Percentiles rank a stretch among this genome's conserved stretches.
Conservation (phyloP, 2,888 invertebrate genomes). For the Sacculina carcini region DNA sequence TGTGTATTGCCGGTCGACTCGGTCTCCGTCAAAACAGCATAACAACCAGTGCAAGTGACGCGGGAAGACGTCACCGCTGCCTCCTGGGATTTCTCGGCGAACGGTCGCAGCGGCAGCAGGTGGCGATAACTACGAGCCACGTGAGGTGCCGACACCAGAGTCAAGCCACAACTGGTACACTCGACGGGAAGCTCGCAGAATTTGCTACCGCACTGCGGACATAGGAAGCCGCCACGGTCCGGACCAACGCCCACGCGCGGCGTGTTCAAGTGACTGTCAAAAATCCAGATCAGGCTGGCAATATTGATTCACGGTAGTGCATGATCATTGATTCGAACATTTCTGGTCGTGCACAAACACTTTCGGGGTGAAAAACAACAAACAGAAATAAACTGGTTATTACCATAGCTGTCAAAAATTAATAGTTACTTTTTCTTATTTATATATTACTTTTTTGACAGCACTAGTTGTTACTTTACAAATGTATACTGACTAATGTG, state of each 20-base stretch:
- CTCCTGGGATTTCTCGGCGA: too few relatives aligned
- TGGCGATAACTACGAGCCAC: constrained; percentile 92
- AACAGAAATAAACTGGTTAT: too few relatives aligned
- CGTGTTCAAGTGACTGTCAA: neutral
- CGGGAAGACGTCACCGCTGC: too few relatives aligned
- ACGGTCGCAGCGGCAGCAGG: constrained; percentile 71
- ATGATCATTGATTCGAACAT: neutral
- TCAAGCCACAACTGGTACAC: constrained; percentile 80
- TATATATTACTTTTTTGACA: too few relatives aligned
- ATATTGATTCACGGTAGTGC: neutral
- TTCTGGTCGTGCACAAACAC: neutral
- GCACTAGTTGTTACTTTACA: too few relatives aligned
- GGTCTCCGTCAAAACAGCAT: too few relatives aligned
- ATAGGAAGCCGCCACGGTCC: constrained; percentile 17
- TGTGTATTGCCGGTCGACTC: too few relatives aligned
- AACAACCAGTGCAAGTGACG: too few relatives aligned
- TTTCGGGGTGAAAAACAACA: neutral
- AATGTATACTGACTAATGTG: too few relatives aligned
- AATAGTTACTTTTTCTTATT: too few relatives aligned
- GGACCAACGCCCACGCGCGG: neutral
- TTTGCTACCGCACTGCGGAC: constrained; percentile 60
- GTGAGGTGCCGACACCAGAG: constrained; percentile 90
- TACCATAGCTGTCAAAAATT: too few relatives aligned
- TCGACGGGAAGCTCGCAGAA: constrained; percentile 95
- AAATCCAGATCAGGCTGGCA: neutral